Conservation (phyloP, 37 sponge, comb jelly and placozoan species). For the Corticium candelabrum region DNA sequence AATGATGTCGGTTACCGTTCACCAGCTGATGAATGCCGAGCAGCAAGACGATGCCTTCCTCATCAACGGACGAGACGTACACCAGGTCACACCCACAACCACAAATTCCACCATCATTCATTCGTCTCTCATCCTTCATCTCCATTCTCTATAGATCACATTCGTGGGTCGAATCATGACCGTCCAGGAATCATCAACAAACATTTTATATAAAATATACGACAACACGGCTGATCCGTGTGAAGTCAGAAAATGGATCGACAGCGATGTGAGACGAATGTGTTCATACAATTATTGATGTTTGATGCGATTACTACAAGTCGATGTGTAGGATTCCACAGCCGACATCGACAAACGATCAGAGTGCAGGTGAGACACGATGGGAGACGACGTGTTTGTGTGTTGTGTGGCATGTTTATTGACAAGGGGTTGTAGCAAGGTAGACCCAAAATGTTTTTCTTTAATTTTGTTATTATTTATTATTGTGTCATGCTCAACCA, state of each 20-base stretch:
- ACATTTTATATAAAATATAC: slow-evolving; percentile 58
- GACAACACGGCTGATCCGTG: slow-evolving; percentile 75
- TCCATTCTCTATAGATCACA: slow-evolving; percentile 34
- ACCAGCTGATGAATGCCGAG: slow-evolving; percentile 35
- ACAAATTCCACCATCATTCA: neutral
- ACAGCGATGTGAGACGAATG: slow-evolving; percentile 57
- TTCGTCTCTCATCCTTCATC: no score
- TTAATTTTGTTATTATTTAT: no score
- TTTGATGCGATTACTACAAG: no score
- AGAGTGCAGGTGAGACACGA: slow-evolving; percentile 31
- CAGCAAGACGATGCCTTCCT: slow-evolving; percentile 26
- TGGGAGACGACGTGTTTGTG: no score
- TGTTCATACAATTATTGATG: no score
- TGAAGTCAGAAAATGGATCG: slow-evolving; percentile 58
- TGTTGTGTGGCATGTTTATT: no score
- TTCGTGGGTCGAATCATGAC: slow-evolving; percentile 73
- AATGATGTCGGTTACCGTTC: slow-evolving; percentile 53
- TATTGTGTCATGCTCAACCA: no score
- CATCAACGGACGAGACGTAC: slow-evolving; percentile 33
- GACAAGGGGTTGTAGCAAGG: no score
- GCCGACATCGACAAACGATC: slow-evolving; percentile 24
- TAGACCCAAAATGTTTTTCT: no score
- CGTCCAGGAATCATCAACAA: slow-evolving; percentile 53
- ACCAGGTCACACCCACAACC: slow-evolving; percentile 33
- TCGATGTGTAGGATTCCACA: no score